phyloP scores from a whole-genome alignment of 1,140 invertebrate genomes.

The Polyergus mexicanus region DNA sequence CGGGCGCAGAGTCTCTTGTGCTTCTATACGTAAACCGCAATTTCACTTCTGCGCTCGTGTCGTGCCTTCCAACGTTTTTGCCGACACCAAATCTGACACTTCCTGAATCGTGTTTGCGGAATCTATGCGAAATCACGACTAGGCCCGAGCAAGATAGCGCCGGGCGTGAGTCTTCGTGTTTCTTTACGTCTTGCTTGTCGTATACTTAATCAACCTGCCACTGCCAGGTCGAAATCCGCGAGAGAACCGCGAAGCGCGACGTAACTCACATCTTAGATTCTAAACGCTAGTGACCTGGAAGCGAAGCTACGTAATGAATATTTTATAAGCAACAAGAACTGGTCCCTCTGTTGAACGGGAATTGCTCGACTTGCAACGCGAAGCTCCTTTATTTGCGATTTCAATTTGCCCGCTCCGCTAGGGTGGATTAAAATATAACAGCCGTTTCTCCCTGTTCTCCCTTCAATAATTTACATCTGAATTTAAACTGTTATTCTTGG shows the following conservation, averaged over 20 bases:
- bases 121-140: constrained; percentile 65
- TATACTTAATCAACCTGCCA: constrained; percentile 72
- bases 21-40: not conserved
- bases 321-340: constrained; percentile 72
- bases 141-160: constrained; percentile 25
- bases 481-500: not conserved
- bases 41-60: constrained; percentile 66
- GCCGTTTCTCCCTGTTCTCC: constrained; percentile 5
- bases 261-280: constrained; percentile 26
- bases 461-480: constrained; percentile 35
- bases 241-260: constrained; percentile 27
- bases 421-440: constrained; percentile 39
- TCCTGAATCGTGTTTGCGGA: constrained; percentile 69
- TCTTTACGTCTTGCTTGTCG: constrained; percentile 61
- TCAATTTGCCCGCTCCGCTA: constrained; percentile 13
- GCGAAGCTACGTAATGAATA: constrained; percentile 69
- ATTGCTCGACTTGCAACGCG: constrained; percentile 13
- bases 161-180: constrained; percentile 58
- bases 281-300: constrained; percentile 70
- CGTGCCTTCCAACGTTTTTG: constrained; percentile 49
- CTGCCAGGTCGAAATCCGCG: constrained; percentile 65
- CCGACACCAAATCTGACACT: constrained; percentile 35
- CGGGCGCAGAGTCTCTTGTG: not conserved
- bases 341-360: constrained; percentile 37
- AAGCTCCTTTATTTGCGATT: constrained; percentile 58